A percentile compares a stretch with the other conserved stretches of the same genome.
Conservation (phyloP, 1,140 invertebrate genomes). For the Hycleus cichorii region DNA sequence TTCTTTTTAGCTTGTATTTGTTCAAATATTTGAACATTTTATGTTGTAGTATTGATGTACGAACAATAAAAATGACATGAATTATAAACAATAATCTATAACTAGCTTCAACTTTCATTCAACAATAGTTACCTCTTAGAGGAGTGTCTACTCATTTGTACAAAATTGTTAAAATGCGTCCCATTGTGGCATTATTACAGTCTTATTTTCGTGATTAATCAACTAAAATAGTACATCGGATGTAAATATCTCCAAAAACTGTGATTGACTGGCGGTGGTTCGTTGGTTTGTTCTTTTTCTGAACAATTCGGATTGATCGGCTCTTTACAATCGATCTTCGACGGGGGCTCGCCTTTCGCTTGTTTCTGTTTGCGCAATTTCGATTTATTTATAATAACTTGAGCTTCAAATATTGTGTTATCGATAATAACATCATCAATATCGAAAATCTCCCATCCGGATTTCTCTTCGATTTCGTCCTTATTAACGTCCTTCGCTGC, state of each 20-base stretch:
- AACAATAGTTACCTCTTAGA: no score
- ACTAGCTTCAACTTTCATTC: no score
- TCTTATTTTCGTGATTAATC: constrained; percentile 1
- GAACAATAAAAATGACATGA: no score
- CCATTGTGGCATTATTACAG: not conserved
- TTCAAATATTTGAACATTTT: not conserved
- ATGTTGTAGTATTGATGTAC: no score
- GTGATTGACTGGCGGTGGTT: constrained; percentile 12
- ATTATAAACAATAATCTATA: no score
- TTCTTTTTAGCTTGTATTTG: constrained; percentile 5
- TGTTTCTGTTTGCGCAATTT: not conserved
- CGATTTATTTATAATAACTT: constrained; percentile 15
- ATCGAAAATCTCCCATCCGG: not conserved
- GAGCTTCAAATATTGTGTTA: constrained; percentile 10
- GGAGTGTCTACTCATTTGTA: no score
- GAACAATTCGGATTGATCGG: not conserved
- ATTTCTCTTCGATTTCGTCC: not conserved
- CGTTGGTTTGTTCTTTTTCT: not conserved
- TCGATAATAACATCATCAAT: constrained; percentile 5
- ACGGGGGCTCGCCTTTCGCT: not conserved
- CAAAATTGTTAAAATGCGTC: no score
- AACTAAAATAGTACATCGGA: constrained; percentile 34
- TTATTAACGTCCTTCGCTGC: not conserved
- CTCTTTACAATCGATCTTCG: not conserved
- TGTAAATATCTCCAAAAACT: constrained; percentile 35